Conservation (phyloP, 2,797 vertebrate genomes). For the Ceyx erithaca region DNA sequence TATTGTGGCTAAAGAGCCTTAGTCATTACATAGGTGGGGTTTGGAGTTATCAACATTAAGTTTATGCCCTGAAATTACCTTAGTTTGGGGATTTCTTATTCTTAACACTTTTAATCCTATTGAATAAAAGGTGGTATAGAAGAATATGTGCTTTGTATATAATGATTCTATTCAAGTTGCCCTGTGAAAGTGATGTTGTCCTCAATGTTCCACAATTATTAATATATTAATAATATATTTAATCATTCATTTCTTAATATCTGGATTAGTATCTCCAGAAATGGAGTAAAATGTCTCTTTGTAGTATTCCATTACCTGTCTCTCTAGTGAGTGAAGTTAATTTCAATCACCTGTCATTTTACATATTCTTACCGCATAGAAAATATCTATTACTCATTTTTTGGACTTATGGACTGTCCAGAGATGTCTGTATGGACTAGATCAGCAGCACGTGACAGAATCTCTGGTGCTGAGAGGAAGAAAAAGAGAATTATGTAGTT, state of each 20-base stretch:
- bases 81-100: conserved; percentile 47
- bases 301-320: background rate
- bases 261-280: background rate
- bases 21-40: background rate
- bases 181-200: background rate
- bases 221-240: background rate
- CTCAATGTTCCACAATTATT: background rate
- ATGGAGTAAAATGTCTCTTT: background rate
- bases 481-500: conserved; percentile 64
- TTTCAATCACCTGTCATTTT: background rate
- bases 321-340: background rate
- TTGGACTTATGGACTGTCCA: background rate
- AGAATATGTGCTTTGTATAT: conserved; percentile 42
- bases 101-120: conserved; percentile 48
- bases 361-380: background rate
- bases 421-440: background rate
- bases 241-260: background rate
- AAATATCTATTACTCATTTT: background rate
- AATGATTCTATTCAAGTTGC: conserved; percentile 19
- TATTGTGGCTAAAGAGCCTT: background rate
- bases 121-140: conserved; percentile 35
- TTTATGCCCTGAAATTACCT: conserved; percentile 58
- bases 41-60: conserved; percentile 2
- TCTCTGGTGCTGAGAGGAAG: background rate
- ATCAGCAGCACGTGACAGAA: conserved; percentile 23